Base-by-base conservation (phyloP, 2,113 vertebrate genomes). In the Pteruthius melanotis region DNA sequence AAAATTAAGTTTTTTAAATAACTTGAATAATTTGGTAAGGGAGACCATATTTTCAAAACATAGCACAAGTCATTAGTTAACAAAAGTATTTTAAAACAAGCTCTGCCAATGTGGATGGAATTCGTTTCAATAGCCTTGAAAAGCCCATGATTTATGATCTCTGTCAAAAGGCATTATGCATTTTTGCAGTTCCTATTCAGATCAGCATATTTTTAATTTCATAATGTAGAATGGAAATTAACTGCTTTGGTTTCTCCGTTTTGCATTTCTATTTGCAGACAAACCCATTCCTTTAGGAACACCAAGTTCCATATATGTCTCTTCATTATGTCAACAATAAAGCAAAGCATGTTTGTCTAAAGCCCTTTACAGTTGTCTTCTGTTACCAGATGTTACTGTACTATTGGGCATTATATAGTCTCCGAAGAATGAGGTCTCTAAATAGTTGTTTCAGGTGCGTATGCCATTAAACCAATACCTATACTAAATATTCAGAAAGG, bases 111-210 rank as follows among this genome's bases (percentile, higher is more conserved):
- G 33, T 81, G 83, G 28, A 81, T 71, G n/a, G 80, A 94, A 96
- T 95, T 93, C 87, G 42, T 81, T 92, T 95, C 95, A 97, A 89
- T 47, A 94, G 83, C 60, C 77, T 95, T 89, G 74, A 91, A 94
- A 94, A 92, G 28, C 39, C 56, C 64, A 72, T 80, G 81, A 97
- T 95, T 89, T 96, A 95, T 63, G 40, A 91, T 85, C 47, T 94
- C 77, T 95, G 96, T 81, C 94, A 89, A 66, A 95, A 84, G 74
- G 12, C 72, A 93, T 94, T 95, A 95, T 35, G 49, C 83, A 65
- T 90, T 95, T 94, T 91, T 95, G 78, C 80, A 85, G 66, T 78
- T 90, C 70, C 56, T 92, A 64, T 76, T 95, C 87, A 89, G 90
- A 93, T 75, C 90, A 89, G 44, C 83, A 42, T 76, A 86, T 87